These are phyloP conservation scores for Cantharis rufa DNA, from an alignment of 2,888 invertebrate species.

Conservation along the genomic window DNA sequence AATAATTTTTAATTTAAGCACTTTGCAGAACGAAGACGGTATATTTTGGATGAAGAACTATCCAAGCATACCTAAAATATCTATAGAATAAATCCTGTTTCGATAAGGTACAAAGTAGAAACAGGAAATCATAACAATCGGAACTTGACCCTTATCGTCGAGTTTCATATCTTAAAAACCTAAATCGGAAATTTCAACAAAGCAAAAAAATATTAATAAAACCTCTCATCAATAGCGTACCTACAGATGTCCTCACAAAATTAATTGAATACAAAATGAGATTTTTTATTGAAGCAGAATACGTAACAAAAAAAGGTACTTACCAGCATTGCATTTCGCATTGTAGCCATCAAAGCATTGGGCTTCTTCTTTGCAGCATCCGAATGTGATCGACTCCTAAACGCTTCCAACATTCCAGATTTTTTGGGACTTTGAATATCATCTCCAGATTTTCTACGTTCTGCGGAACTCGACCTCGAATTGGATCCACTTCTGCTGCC, in stretches of 20 bases:
- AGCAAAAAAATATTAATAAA: too few relatives aligned
- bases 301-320: slow-evolving; percentile 29
- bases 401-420: slow-evolving; percentile 78
- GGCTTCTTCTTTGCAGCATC: slow-evolving; percentile 69
- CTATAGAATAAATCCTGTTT: background rate
- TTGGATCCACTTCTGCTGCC: slow-evolving; percentile 56
- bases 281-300: too few relatives aligned
- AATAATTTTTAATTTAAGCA: too few relatives aligned
- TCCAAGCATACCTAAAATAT: background rate
- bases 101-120: background rate
- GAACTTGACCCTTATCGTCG: background rate
- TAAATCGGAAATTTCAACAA: background rate
- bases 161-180: background rate
- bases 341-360: slow-evolving; percentile 78
- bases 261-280: too few relatives aligned
- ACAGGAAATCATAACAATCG: background rate
- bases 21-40: background rate
- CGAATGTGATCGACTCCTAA: slow-evolving; percentile 76
- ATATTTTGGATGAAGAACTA: background rate
- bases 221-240: too few relatives aligned
- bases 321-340: slow-evolving; percentile 83
- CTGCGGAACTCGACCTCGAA: slow-evolving; percentile 51
- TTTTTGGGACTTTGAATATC: slow-evolving; percentile 56
- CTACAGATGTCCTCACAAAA: too few relatives aligned
- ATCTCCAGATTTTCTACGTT: slow-evolving; percentile 50